Conservation (phyloP, 2,888 invertebrate genomes). For the Physocephala rufipes region DNA sequence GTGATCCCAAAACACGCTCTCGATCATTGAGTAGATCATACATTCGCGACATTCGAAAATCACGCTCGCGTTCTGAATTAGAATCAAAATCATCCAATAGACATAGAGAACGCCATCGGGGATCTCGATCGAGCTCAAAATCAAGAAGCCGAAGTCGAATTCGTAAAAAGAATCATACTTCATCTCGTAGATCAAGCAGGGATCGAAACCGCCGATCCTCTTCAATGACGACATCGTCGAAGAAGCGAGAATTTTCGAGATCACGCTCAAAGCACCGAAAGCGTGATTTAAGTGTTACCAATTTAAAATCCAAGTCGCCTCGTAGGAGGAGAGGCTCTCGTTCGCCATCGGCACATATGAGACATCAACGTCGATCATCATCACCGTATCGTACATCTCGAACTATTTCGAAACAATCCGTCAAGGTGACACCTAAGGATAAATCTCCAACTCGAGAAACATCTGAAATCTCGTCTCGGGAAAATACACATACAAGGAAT, state of each 20-base stretch:
- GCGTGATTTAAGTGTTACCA: slow-evolving; percentile 30
- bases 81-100: slow-evolving; percentile 31
- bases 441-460: slow-evolving; percentile 20
- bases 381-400: slow-evolving; percentile 10
- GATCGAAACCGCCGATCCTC: not conserved
- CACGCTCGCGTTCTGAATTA: slow-evolving; percentile 31
- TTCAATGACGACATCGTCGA: no score
- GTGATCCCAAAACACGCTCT: slow-evolving; percentile 8
- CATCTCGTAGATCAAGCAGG: slow-evolving; percentile 27
- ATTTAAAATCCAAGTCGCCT: slow-evolving; percentile 39
- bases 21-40: slow-evolving; percentile 23
- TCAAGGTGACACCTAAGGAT: not conserved
- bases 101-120: slow-evolving; percentile 17
- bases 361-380: slow-evolving; percentile 31
- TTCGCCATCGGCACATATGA: slow-evolving; percentile 28
- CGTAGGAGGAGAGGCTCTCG: slow-evolving; percentile 40
- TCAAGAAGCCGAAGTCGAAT: slow-evolving; percentile 13
- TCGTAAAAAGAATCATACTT: slow-evolving; percentile 33
- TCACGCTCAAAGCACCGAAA: slow-evolving; percentile 35
- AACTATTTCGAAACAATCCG: slow-evolving; percentile 4
- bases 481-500: not conserved
- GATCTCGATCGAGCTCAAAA: not conserved
- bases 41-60: slow-evolving; percentile 32
- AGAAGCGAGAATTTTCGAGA: no score
- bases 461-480: not conserved